Evolutionary conservation across 2,888 invertebrate genomes (phyloP).

Genomic region (Hylaea fasciaria): DNA sequence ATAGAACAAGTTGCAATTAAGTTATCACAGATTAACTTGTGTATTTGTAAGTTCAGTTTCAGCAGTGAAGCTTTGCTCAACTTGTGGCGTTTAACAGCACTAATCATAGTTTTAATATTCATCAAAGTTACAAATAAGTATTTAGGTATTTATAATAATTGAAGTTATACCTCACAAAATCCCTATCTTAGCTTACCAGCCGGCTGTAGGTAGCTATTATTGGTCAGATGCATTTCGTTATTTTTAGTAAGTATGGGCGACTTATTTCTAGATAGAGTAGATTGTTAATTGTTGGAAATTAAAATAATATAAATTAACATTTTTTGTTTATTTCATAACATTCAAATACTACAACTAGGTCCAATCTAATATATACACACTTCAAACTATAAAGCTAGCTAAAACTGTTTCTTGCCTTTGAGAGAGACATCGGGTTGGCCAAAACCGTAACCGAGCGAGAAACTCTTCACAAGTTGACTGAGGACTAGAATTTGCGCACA

Average conservation of each 20-base stretch:
- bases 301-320: conserved; percentile 52
- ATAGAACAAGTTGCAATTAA: no score
- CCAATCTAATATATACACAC: conserved; percentile 37
- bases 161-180: conserved; percentile 33
- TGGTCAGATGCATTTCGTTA: conserved; percentile 53
- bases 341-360: conserved; percentile 42
- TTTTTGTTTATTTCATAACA: conserved; percentile 45
- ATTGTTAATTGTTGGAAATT: conserved; percentile 66
- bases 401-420: conserved; percentile 14
- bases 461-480: conserved; percentile 81
- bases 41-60: no score
- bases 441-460: conserved; percentile 66
- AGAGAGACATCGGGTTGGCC: conserved; percentile 46
- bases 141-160: conserved; percentile 30
- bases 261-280: conserved; percentile 56
- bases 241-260: conserved; percentile 55
- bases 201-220: conserved; percentile 18
- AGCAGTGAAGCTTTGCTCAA: no score
- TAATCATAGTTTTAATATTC: conserved; percentile 32
- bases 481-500: conserved; percentile 90
- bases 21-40: no score
- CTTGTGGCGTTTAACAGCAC: no score
- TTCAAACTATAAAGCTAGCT: conserved; percentile 24
- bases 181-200: conserved; percentile 24
- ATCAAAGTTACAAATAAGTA: conserved; percentile 39